These are phyloP conservation scores for Etheostoma cragini DNA, from an alignment of 2,113 vertebrate species.

Conservation along the genomic window DNA sequence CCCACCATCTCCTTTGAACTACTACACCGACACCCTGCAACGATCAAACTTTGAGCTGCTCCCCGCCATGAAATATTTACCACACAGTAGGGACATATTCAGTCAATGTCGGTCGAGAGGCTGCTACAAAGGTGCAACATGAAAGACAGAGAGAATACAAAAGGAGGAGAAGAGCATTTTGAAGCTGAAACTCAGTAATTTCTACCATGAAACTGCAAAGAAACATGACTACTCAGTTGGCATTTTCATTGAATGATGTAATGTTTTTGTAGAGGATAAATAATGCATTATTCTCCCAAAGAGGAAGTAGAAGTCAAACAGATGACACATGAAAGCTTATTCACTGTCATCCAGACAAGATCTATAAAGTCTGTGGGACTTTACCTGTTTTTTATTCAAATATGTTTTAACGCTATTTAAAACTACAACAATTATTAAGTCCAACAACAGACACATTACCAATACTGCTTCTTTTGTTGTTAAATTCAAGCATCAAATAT, in stretches of 20 bases:
- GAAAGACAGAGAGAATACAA: constrained; percentile 74
- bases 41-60: constrained; percentile 79
- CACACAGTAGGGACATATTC: constrained; percentile 75
- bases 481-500: constrained; percentile 10
- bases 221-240: constrained; percentile 50
- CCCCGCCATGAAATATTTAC: constrained; percentile 83
- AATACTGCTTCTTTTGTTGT: neutral
- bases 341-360: constrained; percentile 26
- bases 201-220: constrained; percentile 30
- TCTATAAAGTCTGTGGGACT: constrained; percentile 3
- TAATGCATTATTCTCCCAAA: constrained; percentile 56
- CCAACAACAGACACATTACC: neutral
- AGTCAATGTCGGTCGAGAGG: constrained; percentile 66
- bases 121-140: constrained; percentile 73
- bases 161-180: constrained; percentile 59
- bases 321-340: constrained; percentile 34
- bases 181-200: constrained; percentile 37
- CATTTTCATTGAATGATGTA: constrained; percentile 64
- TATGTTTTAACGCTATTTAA: constrained; percentile 12
- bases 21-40: constrained; percentile 75
- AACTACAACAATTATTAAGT: neutral
- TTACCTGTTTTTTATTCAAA: constrained; percentile 18
- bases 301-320: constrained; percentile 22
- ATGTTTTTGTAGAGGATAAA: constrained; percentile 64
- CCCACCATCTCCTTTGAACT: constrained; percentile 80